Percentiles rank a stretch among this genome's conserved stretches.
Conservation (phyloP, 2,113 vertebrate species). For the Amblyornis subalaris region DNA sequence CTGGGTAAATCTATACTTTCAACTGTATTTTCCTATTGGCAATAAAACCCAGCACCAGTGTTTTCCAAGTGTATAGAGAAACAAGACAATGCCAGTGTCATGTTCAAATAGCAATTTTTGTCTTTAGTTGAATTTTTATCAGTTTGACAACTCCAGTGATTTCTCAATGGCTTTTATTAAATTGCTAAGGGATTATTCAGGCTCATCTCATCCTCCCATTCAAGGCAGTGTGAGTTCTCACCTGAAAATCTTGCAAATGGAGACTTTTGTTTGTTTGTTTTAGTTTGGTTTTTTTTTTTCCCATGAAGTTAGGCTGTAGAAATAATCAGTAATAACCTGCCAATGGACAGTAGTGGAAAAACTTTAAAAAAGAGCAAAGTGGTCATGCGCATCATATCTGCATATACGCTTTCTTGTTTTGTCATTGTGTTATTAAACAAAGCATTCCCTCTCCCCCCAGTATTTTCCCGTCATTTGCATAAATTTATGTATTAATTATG, state of each 20-base stretch:
- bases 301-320: neutral
- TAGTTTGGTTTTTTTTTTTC: neutral
- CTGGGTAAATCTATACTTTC: neutral
- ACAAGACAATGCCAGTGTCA: neutral
- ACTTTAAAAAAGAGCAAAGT: neutral
- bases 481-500: neutral
- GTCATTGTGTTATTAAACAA: neutral
- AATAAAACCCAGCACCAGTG: neutral
- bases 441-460: neutral
- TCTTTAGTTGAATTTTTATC: neutral
- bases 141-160: neutral
- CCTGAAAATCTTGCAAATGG: neutral
- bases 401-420: neutral
- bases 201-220: neutral
- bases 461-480: neutral
- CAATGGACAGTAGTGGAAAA: neutral
- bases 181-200: neutral
- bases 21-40: neutral
- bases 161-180: neutral
- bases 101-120: neutral
- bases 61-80: neutral
- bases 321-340: neutral
- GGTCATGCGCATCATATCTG: neutral
- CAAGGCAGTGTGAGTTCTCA: neutral
- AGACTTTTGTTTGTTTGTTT: neutral